Evolutionary conservation across 2,888 invertebrate species (phyloP), one percentile per base, ranked within the genome.

Genomic region (Tiliacea aurago): DNA sequence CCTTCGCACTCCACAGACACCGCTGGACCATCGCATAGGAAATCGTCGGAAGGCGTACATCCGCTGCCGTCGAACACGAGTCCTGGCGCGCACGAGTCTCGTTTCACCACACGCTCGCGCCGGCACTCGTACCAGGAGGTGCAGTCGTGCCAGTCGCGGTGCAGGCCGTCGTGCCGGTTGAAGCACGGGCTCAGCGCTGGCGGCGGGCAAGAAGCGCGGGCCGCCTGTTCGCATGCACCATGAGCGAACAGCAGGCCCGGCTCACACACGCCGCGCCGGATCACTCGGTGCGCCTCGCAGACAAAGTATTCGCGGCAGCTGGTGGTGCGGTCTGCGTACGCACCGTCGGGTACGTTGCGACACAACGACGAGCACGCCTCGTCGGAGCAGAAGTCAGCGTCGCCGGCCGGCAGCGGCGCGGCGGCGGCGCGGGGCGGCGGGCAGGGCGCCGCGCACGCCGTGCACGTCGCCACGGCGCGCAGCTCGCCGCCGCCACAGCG

Each of bases 301-400:
- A 96, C 97, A 87, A 96, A 97, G 88, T 97, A 97, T 85, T 97
- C 97, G 53, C 96, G 95, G 86, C 97, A 97, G 43, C 95, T 96
- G 28, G 97, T 94, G 13, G 95, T 91, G 37, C 95, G 93, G 87
- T 97, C 97, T 23, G 96, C 94, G 89, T 97, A 97, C 43, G 97
- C 97, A 1, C 97, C 97, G 88, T 97, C 95, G 3, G 94, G 90
- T 70, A 95, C 95, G 62, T 94, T 93, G 59, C 94, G 91, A 86
- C 97, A 97, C 73, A 96, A 90, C n/a, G 95, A 94, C 3, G 96
- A 91, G 87, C 96, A 96, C 18, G 93, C 91, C 79, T 95, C 95
- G 86, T 96, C 95, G 18, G 96, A 95, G 84, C 96, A 96, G 87
- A 95, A 95, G 85, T 96, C 95, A 0, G 95, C 95, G 82, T 96